These are phyloP conservation scores for Panonychus citri DNA, from an alignment of 1,140 invertebrate genomes.

Conservation along the genomic window DNA sequence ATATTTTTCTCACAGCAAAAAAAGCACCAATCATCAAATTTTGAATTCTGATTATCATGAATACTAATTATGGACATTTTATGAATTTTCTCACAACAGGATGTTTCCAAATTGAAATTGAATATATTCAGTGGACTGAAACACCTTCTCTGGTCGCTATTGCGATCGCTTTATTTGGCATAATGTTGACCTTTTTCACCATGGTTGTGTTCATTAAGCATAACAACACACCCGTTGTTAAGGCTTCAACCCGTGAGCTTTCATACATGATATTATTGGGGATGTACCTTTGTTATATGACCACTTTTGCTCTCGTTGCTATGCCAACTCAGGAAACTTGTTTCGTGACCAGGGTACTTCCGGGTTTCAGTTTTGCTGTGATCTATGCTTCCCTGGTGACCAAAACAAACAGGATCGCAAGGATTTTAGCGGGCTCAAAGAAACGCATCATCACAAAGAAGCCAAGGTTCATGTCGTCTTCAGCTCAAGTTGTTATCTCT, in stretches of 20 bases:
- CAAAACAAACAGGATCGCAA: slow-evolving; percentile 60
- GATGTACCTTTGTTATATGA: slow-evolving; percentile 29
- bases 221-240: slow-evolving; percentile 44
- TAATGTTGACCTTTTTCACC: slow-evolving; percentile 33
- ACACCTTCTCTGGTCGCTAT: slow-evolving; percentile 34
- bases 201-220: slow-evolving; percentile 35
- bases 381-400: slow-evolving; percentile 60
- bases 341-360: slow-evolving; percentile 38
- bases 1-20: too few species aligned
- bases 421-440: slow-evolving; percentile 56
- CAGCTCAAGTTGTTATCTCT: slow-evolving; percentile 40
- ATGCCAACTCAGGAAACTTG: slow-evolving; percentile 41
- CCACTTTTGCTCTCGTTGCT: slow-evolving; percentile 42
- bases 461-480: slow-evolving; percentile 35
- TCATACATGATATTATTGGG: slow-evolving; percentile 43
- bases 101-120: slow-evolving; percentile 30
- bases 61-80: too few species aligned
- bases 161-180: slow-evolving; percentile 33
- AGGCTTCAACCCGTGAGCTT: slow-evolving; percentile 38
- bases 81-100: slow-evolving; percentile 20
- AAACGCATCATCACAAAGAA: slow-evolving; percentile 54
- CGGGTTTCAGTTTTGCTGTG: slow-evolving; percentile 52
- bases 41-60: too few species aligned
- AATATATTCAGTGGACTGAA: slow-evolving; percentile 33
- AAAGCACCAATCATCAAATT: too few species aligned